phyloP scores from a whole-genome alignment of 2,888 invertebrate genomes.

The Agrotis clavis region DNA sequence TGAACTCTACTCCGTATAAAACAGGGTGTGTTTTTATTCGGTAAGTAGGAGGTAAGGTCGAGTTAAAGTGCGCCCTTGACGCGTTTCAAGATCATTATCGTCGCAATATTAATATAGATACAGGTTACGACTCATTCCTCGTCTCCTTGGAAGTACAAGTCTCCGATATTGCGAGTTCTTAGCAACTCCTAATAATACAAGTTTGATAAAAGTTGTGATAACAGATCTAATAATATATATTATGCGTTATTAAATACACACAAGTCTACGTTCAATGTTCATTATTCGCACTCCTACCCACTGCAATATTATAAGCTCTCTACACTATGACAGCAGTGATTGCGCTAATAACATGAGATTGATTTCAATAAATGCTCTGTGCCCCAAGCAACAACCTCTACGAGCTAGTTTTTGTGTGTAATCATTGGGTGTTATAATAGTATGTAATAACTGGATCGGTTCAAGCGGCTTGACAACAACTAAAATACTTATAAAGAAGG shows the following conservation, averaged over 20 bases:
- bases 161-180: not conserved
- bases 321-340: not conserved
- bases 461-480: not conserved
- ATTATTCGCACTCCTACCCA: not conserved
- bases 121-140: slow-evolving; percentile 19
- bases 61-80: slow-evolving; percentile 49
- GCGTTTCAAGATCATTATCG: slow-evolving; percentile 44
- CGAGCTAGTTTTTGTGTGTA: slow-evolving; percentile 2
- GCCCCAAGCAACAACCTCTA: slow-evolving; percentile 1
- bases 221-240: not conserved
- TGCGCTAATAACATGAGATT: not conserved
- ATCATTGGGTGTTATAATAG: slow-evolving; percentile 25
- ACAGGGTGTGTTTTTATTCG: slow-evolving; percentile 4
- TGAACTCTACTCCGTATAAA: not conserved
- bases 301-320: not conserved
- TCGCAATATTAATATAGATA: slow-evolving; percentile 32
- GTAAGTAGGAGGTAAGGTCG: slow-evolving; percentile 3
- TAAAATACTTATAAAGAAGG: not conserved
- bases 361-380: slow-evolving; percentile 29
- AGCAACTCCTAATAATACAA: slow-evolving; percentile 24
- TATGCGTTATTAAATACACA: not conserved
- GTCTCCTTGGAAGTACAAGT: slow-evolving; percentile 27
- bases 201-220: slow-evolving; percentile 13
- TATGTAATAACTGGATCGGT: slow-evolving; percentile 22
- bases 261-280: too few species aligned